Evolutionary conservation across 2,888 invertebrate species (phyloP), one percentile per base, ranked within the genome.

Genomic region (Agelastica alni): DNA sequence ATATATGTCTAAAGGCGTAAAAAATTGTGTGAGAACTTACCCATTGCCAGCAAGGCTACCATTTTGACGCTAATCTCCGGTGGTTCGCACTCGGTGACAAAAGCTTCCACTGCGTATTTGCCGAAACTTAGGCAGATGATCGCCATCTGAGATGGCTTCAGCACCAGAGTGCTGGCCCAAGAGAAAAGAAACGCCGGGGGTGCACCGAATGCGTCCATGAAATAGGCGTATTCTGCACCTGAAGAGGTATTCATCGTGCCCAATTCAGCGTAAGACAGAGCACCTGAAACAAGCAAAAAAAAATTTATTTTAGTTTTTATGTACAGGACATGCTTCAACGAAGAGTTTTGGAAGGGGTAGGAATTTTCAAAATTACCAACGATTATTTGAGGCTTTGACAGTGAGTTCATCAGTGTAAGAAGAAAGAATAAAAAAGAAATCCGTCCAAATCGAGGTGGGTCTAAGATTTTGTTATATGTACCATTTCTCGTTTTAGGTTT

Each of bases 211-310:
- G 94, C 94, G 77, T 93, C 93, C 90, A 93, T 91, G 79, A 94
- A 93, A 79, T 96, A 95, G 65, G 93, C 93, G 83, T 95, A 95
- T 78, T 96, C 95, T 61, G 93, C 95, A 63, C 95, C 95, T 61
- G 93, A 93, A 69, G 93, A 92, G 70, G 94, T 93, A 78, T 95
- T 94, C 90, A 95, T 92, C 63, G 95, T 95, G 72, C 95, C 95
- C 76, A 96, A 79, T 81, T 96, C 95, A 70, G 94, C 94, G 77
- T 95, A 96, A 66, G 93, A 88, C 72, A 96, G 83, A 72, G 95
- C 94, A 76, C 95, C 95, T 93, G 71, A 53, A 75, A 73, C 2
- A 17, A n/a, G 16, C 37, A 43, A 54, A 36, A 12, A 9, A 31
- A 14, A 20, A n/a, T n/a, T n/a, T n/a, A n/a, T n/a, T n/a, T n/a